Evolutionary conservation across 2,888 invertebrate genomes (phyloP), one percentile per base, ranked within the genome.

Genomic region (Lypha dubia): DNA sequence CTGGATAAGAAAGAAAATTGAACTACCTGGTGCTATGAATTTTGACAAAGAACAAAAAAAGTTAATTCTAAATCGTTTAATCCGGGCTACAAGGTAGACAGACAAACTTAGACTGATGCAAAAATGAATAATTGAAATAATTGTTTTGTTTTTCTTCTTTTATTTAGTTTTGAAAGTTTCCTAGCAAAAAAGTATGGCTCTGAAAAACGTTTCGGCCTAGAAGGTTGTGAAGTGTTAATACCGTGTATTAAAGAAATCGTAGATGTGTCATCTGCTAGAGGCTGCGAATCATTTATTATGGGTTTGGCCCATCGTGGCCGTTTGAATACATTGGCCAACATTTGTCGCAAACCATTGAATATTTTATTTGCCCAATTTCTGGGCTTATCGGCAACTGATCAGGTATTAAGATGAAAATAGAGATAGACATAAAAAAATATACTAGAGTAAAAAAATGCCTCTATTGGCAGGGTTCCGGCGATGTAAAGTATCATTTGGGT

Each of bases 191-290:
- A 99, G 93, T 99, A 97, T 96, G 97, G 99, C 2, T 98, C 99
- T 13, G 99, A 99, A 93, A 99, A 99, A 92, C 95, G 99, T 89
- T 99, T 99, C 93, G 99, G 99, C 88, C 94, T 99, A 70, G 99
- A 99, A 92, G 99, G 99, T 46, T 98, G 99, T 93, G 99, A 99
- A 94, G 98, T 99, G 88, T 93, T 99, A 89, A 99, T 99, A 88
- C 99, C 99, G 0, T 98, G 98, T 0, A 97, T 99, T 96, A 99
- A 99, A 93, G 97, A 98, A 92, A 96, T 99, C 79, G 99, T 99
- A 89, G 99, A 99, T 92, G 96, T 96, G 62, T 98, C 98, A n/a
- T 99, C 98, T 9, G 96, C 96, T 77, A 93, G 97, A 65, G 99
- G 99, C 0, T 98, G 99, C 0, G 99, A 99, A 92, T 98, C 98